Conservation (phyloP, 1,140 invertebrate genomes). For the Calosoma granatense region DNA sequence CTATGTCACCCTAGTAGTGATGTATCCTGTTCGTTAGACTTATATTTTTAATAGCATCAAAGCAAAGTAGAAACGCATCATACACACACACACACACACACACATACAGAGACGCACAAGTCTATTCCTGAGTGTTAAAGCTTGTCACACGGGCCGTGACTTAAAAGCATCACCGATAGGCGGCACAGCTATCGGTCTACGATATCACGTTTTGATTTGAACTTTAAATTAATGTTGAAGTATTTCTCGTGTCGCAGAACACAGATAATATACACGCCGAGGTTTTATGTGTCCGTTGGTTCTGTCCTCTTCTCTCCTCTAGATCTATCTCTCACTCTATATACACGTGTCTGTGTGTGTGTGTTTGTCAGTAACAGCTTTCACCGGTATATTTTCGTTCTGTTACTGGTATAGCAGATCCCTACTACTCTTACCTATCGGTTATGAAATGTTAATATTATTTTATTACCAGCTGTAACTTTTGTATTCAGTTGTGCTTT, state of each 20-base stretch:
- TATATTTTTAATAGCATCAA: no score
- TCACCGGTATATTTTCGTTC: slow-evolving; percentile 1
- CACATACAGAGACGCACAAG: no score
- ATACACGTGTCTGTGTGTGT: no score
- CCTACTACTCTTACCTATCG: neutral
- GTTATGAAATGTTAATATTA: slow-evolving; percentile 2
- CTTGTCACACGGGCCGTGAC: neutral
- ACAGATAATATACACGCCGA: neutral
- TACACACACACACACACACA: no score
- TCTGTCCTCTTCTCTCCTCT: neutral
- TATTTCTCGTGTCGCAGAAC: neutral
- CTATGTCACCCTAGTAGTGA: no score
- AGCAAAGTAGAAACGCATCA: no score
- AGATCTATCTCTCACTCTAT: no score
- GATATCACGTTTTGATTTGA: neutral
- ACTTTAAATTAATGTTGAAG: slow-evolving; percentile 7
- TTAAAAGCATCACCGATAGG: neutral
- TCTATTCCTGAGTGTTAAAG: neutral
- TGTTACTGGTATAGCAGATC: neutral
- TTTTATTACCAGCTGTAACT: slow-evolving; percentile 3
- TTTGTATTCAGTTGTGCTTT: neutral
- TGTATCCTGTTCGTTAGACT: no score
- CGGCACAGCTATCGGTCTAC: neutral
- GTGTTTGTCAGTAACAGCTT: neutral
- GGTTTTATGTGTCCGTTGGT: neutral